phyloP scores from a whole-genome alignment of 2,888 invertebrate species.

The Caenorhabditis sp. region DNA sequence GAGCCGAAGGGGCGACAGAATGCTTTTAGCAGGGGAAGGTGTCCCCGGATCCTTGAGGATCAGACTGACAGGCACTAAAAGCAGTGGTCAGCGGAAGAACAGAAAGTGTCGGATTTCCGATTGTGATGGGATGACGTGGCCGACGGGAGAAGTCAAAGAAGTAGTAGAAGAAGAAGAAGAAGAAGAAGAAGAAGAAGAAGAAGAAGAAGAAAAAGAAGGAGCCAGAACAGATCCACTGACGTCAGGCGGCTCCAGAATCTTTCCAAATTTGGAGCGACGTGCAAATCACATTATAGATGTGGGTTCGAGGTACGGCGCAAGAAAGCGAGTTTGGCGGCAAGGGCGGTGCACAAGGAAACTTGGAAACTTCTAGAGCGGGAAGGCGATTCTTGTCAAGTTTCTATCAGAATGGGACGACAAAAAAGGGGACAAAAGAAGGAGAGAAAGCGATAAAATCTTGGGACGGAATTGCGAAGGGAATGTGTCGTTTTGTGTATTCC shows the following conservation, averaged over 20 bases:
- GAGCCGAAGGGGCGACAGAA: neutral
- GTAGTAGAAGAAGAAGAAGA: too few relatives aligned
- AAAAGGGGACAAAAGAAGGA: constrained; percentile 8
- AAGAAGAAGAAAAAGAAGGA: too few relatives aligned
- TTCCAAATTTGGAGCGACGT: neutral
- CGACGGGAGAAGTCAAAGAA: too few relatives aligned
- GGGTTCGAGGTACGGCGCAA: neutral
- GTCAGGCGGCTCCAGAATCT: neutral
- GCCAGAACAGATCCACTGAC: too few relatives aligned
- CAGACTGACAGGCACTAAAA: too few relatives aligned
- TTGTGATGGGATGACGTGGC: too few relatives aligned
- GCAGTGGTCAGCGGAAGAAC: too few relatives aligned
- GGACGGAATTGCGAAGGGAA: neutral
- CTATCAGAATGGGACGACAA: constrained; percentile 10
- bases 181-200: too few relatives aligned
- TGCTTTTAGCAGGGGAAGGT: too few relatives aligned
- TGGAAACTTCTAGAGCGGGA: neutral
- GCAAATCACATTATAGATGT: neutral
- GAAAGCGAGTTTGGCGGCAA: neutral
- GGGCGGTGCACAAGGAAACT: neutral
- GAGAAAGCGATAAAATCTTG: constrained; percentile 39
- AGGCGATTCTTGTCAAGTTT: constrained; percentile 16
- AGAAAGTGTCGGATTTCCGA: too few relatives aligned
- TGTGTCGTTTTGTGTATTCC: constrained; percentile 12
- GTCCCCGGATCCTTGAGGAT: too few relatives aligned